A percentile compares a stretch with the other conserved stretches of the same genome.
These are phyloP conservation scores for Diplolepis rosae DNA, from an alignment of 2,888 invertebrate genomes.

Conservation along the genomic window DNA sequence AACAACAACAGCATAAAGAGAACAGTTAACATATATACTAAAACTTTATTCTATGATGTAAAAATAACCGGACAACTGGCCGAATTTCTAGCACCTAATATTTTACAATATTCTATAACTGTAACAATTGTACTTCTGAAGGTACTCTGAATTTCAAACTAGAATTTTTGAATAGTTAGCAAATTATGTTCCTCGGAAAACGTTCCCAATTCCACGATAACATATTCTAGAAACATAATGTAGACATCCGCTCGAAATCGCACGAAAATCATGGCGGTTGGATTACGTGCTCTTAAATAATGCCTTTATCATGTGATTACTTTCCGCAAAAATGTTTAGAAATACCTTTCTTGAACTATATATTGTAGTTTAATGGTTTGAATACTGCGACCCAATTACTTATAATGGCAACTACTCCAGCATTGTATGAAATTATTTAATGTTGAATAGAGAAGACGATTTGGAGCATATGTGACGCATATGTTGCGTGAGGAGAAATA, in stretches of 20 bases:
- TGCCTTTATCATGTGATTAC: too few relatives aligned
- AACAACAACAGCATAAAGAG: too few relatives aligned
- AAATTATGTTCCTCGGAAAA: neutral
- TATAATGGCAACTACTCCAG: neutral
- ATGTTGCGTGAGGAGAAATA: neutral
- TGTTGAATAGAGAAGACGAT: neutral
- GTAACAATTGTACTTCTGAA: neutral
- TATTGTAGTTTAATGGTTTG: neutral
- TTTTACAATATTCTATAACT: neutral
- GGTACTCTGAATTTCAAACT: neutral
- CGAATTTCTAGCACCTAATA: neutral
- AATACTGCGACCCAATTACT: neutral
- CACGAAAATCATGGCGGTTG: neutral
- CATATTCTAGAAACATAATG: neutral
- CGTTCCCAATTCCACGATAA: neutral
- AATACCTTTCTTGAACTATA: too few relatives aligned
- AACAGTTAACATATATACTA: too few relatives aligned
- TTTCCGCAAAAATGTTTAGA: too few relatives aligned
- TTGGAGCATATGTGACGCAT: neutral
- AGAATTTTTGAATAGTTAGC: neutral
- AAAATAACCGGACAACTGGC: neutral
- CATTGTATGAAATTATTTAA: neutral
- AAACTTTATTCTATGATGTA: too few relatives aligned
- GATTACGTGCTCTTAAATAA: too few relatives aligned
- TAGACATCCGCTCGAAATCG: neutral